Evolutionary conservation across 2,797 vertebrate genomes (phyloP), one percentile per base, ranked within the genome.

Genomic region (Dendrocincla tyrannina): DNA sequence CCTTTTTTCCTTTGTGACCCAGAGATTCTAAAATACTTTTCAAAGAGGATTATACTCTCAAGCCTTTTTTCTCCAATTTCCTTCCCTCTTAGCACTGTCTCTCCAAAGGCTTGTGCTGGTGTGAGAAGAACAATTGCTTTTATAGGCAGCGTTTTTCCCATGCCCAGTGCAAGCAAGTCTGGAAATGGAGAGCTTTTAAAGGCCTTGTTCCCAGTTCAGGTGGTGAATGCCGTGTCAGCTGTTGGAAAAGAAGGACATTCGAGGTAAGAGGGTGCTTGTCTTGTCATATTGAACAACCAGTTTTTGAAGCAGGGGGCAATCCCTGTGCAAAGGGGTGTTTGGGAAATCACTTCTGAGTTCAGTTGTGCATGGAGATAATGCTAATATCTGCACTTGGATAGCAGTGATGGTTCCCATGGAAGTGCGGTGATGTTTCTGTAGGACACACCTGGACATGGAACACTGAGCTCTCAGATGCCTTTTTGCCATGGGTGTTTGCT

Each of bases 181-280:
- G 80, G 56, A 90, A 93, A 80, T 10, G 41, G 56, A 91, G 79
- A 86, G 49, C 56, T 88, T 6, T 78, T 88, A 68, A 90, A 91
- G 91, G 52, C 68, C 56, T 56, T 67, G 68, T 2, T 88, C 85
- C 64, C 28, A 64, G 78, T 58, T 76, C 92, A 66, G 50, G 37
- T 32, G 73, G 37, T 53, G 62, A 75, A 53, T 33, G 22, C 12
- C 13, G 46, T 3, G 1, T 20, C 9, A 2, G 60, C 41, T 60
- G 37, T 47, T 60, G 66, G 58, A 35, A 59, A 39, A 42, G 58
- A 79, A 72, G 78, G 72, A 33, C 1, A 0, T 25, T 19, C 62
- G n/a, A 94, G 55, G 84, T 75, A 22, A 81, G 50, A 0, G 0
- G 28, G 25, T 46, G 7, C 47, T 79, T 76, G 53, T 85, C 53